Evolutionary conservation across 2,888 invertebrate genomes (phyloP).

Genomic region (Steinernema carpocapsae): DNA sequence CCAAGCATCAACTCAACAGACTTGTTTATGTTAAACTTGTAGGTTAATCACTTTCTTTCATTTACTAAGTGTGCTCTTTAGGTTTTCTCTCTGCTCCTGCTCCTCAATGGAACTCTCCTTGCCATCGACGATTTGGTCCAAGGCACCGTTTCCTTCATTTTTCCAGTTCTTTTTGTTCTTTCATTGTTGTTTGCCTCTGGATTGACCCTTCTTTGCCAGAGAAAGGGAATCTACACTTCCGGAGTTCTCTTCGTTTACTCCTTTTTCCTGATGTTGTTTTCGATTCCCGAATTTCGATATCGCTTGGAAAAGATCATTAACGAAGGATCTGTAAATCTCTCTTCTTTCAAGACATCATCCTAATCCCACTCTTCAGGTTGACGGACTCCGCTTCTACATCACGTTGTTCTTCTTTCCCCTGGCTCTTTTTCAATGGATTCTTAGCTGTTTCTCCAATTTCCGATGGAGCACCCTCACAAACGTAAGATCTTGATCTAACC

Average conservation of each 20-base stretch:
- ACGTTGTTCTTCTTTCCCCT: no score
- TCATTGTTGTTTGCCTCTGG: constrained; percentile 48
- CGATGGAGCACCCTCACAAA: not conserved
- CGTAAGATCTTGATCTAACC: not conserved
- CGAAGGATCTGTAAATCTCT: not conserved
- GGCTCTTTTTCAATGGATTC: not conserved
- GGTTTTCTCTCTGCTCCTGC: not conserved
- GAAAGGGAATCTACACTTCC: constrained; percentile 63
- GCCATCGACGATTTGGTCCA: not conserved
- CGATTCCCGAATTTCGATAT: constrained; percentile 46
- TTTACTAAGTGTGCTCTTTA: not conserved
- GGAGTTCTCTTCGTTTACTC: constrained; percentile 65
- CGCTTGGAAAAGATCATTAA: not conserved
- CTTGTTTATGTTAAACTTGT: not conserved
- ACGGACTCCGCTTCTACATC: no score
- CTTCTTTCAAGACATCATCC: not conserved
- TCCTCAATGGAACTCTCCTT: not conserved
- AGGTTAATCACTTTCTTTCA: not conserved
- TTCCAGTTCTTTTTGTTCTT: not conserved
- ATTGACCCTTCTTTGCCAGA: constrained; percentile 56
- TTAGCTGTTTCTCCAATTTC: constrained; percentile 16
- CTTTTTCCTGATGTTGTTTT: constrained; percentile 51
- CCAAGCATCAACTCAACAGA: not conserved
- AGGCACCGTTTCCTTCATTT: not conserved
- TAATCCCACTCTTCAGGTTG: not conserved